phyloP scores from a whole-genome alignment of 1,140 invertebrate species.

The Diorhabda carinulata region DNA sequence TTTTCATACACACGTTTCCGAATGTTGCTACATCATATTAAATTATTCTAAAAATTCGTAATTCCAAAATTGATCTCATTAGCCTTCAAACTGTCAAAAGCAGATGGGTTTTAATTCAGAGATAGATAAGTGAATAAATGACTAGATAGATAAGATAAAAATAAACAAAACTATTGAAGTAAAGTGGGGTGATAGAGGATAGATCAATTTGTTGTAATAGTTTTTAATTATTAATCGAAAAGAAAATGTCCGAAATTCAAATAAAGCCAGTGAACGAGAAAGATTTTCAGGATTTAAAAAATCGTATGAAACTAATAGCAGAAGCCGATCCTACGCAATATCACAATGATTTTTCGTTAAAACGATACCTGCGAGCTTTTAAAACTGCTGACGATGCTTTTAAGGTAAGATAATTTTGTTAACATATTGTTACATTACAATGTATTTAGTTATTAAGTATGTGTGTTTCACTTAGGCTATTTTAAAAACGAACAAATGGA shows the following conservation, averaged over 20 bases:
- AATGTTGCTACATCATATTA: too few species aligned
- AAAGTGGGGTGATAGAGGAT: too few species aligned
- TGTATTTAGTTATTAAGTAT: neutral
- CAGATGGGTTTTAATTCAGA: neutral
- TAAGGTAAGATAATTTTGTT: slow-evolving; percentile 51
- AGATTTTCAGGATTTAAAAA: slow-evolving; percentile 62
- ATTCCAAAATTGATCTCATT: too few species aligned
- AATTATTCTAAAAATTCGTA: too few species aligned
- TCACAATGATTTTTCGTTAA: slow-evolving; percentile 67
- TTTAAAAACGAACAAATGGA: slow-evolving; percentile 75
- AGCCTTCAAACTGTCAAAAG: neutral
- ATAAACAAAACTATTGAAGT: neutral
- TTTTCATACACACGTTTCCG: too few species aligned
- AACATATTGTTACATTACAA: slow-evolving; percentile 4
- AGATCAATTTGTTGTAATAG: too few species aligned
- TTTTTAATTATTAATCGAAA: neutral
- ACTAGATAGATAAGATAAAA: neutral
- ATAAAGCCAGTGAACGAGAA: slow-evolving; percentile 55
- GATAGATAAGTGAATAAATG: neutral
- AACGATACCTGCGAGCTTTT: slow-evolving; percentile 65
- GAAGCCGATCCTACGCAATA: slow-evolving; percentile 67
- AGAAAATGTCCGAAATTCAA: slow-evolving; percentile 42
- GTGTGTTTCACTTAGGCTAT: slow-evolving; percentile 54
- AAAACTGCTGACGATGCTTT: slow-evolving; percentile 67
- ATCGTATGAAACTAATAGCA: slow-evolving; percentile 64